A percentile compares a stretch with the other conserved stretches of the same genome.
Conservation (phyloP, 2,797 vertebrate species). For the Sitta carolinensis region DNA sequence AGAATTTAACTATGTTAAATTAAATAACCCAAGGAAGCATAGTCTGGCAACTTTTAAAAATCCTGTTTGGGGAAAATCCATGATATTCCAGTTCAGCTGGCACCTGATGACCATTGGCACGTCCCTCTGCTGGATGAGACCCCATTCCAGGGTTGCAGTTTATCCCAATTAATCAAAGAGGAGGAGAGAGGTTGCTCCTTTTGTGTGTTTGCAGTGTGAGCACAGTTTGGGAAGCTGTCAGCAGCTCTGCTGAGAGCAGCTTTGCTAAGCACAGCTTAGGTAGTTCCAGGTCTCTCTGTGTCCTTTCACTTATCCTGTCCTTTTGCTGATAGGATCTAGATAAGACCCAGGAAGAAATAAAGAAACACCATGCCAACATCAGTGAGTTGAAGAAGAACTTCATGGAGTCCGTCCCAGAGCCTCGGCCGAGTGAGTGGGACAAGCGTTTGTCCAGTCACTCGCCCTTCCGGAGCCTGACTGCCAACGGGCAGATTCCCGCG, state of each 20-base stretch:
- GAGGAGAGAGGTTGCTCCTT: constrained; percentile 21
- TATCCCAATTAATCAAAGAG: not conserved
- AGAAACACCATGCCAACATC: constrained; percentile 96
- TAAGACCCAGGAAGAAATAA: constrained; percentile 93
- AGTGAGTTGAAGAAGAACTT: constrained; percentile 97
- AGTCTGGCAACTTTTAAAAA: not conserved
- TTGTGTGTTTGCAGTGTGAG: constrained; percentile 37
- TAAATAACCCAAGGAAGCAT: not conserved
- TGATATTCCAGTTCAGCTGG: not conserved
- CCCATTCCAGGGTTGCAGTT: not conserved
- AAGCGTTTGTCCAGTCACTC: constrained; percentile 94
- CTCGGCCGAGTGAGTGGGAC: constrained; percentile 95
- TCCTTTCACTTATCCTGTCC: constrained; percentile 13
- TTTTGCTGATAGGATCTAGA: constrained; percentile 87
- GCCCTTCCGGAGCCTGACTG: constrained; percentile 89
- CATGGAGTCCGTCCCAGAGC: constrained; percentile 94
- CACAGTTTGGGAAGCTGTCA: not conserved
- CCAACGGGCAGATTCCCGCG: constrained; percentile 90
- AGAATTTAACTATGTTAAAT: not conserved
- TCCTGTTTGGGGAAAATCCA: rapidly evolving
- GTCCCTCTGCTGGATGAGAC: not conserved
- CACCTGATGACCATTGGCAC: not conserved
- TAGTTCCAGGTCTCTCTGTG: not conserved
- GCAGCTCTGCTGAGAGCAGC: constrained; percentile 46
- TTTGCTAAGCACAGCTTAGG: constrained; percentile 53